A percentile compares a stretch with the other conserved stretches of the same genome.
phyloP scores from a whole-genome alignment of 2,113 vertebrate species.

The Herpetotheres cachinnans region DNA sequence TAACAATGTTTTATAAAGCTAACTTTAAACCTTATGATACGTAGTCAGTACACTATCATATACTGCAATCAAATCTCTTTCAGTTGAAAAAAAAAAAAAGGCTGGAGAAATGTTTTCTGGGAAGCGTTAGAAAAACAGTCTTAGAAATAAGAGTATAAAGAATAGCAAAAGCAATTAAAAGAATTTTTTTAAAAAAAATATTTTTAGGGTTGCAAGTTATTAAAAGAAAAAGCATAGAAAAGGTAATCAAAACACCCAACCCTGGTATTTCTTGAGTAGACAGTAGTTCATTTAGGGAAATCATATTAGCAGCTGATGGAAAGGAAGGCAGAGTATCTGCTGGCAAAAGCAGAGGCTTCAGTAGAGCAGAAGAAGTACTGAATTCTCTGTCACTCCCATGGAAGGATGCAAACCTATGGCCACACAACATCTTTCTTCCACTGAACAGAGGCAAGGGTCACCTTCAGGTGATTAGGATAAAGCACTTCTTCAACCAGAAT shows the following conservation, averaged over 20 bases:
- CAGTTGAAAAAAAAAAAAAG: background rate
- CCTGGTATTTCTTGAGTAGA: background rate
- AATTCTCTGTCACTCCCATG: background rate
- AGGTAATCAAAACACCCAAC: background rate
- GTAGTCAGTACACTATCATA: background rate
- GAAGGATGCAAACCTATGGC: background rate
- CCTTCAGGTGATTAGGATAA: background rate
- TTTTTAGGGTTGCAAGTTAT: background rate
- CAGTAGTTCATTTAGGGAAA: background rate
- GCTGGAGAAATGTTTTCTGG: background rate
- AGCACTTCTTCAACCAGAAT: background rate
- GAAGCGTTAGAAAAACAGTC: background rate
- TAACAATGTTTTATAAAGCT: background rate
- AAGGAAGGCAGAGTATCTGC: background rate
- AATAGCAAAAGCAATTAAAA: background rate
- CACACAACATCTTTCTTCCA: background rate
- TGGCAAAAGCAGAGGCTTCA: background rate
- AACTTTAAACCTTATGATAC: background rate
- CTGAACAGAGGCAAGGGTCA: background rate
- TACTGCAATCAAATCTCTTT: background rate
- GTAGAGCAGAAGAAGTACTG: background rate
- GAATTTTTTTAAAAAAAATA: background rate
- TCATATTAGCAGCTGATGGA: background rate
- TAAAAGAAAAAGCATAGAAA: background rate
- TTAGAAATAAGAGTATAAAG: background rate